Evolutionary conservation across 2,888 invertebrate genomes (phyloP), one percentile per base, ranked within the genome.

Genomic region (Cerastoderma edule): DNA sequence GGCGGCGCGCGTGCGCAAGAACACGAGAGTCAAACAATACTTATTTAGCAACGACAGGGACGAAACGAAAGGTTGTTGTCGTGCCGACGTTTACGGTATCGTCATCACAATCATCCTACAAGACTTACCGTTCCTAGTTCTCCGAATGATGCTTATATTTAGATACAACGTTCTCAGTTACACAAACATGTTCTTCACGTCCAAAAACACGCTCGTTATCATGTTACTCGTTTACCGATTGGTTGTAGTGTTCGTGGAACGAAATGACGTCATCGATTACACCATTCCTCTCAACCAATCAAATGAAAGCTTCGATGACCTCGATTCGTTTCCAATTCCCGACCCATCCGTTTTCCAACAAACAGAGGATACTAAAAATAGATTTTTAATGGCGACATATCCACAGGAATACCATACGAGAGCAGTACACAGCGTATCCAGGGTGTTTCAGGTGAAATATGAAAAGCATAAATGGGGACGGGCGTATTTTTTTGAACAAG

Each of bases 131-230:
- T 92, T 92, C 78, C 85, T 92, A 10, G 86, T 89, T 8, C 83
- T 92, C 28, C 89, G 94, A 1, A 94, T 98, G 2, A 94, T 97
- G 33, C 95, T 98, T 56, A 97, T 98, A 75, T 95, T 96, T 13
- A 96, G 97, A 88, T 98, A 96, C 92, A 95, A 95, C 83, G 97
- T 98, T 35, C 96, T 97, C 83, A 97, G 96, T 88, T 98, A 98
- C 90, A 98, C 98, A 96, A 98, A 98, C 92, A 96, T 98, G 76
- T 98, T 98, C 93, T 98, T 98, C 93, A 98, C 98, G 0, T 97
- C 97, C 93, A 96, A 97, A 93, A 97, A 97, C 89, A 96, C 96
- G 0, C 93, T 97, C 92, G 98, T 98, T 13, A 98, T 98, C 76
- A 93, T 97, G 0, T 94, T 98, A 0, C 97, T 97, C 92, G 94